A percentile compares a stretch with the other conserved stretches of the same genome.
Evolutionary conservation across 2,797 vertebrate genomes (phyloP).

Genomic region (Decapterus maruadsi): DNA sequence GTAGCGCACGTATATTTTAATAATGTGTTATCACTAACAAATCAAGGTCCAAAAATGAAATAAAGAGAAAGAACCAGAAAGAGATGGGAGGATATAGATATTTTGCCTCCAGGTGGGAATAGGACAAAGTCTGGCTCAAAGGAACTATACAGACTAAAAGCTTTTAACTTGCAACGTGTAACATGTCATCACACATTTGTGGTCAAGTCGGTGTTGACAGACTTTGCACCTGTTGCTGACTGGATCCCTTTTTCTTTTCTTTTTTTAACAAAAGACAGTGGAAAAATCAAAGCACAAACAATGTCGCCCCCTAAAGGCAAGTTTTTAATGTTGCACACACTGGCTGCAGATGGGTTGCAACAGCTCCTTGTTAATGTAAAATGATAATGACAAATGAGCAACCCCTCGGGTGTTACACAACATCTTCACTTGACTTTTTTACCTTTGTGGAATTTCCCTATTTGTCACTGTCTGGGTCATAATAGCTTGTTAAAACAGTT

Average conservation of each 20-base stretch:
- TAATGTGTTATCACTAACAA: no score
- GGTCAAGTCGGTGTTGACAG: constrained; percentile 47
- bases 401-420: constrained; percentile 17
- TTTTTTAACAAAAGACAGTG: background rate
- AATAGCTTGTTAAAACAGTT: constrained; percentile 21
- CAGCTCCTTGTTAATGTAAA: constrained; percentile 5
- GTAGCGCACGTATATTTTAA: background rate
- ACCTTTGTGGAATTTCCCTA: constrained; percentile 12
- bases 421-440: constrained; percentile 10
- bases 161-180: constrained; percentile 9
- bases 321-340: constrained; percentile 19
- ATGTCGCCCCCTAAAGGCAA: constrained; percentile 70
- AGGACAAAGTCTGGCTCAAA: constrained; percentile 3
- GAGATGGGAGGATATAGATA: background rate
- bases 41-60: background rate
- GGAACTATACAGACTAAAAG: constrained; percentile 27
- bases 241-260: constrained; percentile 7
- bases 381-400: constrained; percentile 12
- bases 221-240: constrained; percentile 62
- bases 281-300: constrained; percentile 55
- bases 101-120: background rate
- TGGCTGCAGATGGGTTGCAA: constrained; percentile 3
- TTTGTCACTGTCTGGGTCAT: constrained; percentile 42
- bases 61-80: background rate
- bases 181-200: constrained; percentile 53